phyloP scores from a whole-genome alignment of 2,113 vertebrate species.

The Oostethus manadensis region DNA sequence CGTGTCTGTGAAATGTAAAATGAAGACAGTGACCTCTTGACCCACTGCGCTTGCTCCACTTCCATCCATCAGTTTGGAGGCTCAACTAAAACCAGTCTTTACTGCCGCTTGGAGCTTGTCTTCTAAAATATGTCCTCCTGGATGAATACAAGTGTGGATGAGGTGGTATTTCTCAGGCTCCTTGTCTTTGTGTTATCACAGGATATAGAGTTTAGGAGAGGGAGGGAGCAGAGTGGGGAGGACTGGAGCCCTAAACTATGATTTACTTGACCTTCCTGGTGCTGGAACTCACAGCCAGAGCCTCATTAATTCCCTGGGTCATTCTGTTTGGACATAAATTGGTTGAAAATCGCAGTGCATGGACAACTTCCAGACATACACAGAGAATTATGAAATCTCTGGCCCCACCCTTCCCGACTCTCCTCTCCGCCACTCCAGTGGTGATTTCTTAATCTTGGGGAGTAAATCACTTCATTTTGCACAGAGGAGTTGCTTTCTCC shows the following conservation, averaged over 20 bases:
- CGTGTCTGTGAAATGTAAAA: slow-evolving; percentile 75
- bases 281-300: slow-evolving; percentile 84
- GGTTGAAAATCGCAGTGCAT: slow-evolving; percentile 83
- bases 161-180: slow-evolving; percentile 89
- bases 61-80: slow-evolving; percentile 89
- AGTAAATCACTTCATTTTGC: slow-evolving; percentile 88
- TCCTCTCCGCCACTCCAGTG: slow-evolving; percentile 62
- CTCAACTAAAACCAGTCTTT: slow-evolving; percentile 88
- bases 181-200: slow-evolving; percentile 81
- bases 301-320: slow-evolving; percentile 99
- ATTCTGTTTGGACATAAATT: slow-evolving; percentile 92
- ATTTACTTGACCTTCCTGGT: slow-evolving; percentile 93
- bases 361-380: slow-evolving; percentile 94
- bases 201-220: slow-evolving; percentile 79
- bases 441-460: slow-evolving; percentile 81
- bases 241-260: slow-evolving; percentile 82
- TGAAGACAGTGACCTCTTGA: slow-evolving; percentile 80
- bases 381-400: slow-evolving; percentile 93
- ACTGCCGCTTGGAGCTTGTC: slow-evolving; percentile 76
- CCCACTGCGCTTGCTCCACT: slow-evolving; percentile 76
- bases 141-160: slow-evolving; percentile 87
- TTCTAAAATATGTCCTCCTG: slow-evolving; percentile 83
- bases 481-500: slow-evolving; percentile 83
- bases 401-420: slow-evolving; percentile 45
- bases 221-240: slow-evolving; percentile 65